Evolutionary conservation across 2,888 invertebrate genomes (phyloP).

Genomic region (Philhelius pedissequus): DNA sequence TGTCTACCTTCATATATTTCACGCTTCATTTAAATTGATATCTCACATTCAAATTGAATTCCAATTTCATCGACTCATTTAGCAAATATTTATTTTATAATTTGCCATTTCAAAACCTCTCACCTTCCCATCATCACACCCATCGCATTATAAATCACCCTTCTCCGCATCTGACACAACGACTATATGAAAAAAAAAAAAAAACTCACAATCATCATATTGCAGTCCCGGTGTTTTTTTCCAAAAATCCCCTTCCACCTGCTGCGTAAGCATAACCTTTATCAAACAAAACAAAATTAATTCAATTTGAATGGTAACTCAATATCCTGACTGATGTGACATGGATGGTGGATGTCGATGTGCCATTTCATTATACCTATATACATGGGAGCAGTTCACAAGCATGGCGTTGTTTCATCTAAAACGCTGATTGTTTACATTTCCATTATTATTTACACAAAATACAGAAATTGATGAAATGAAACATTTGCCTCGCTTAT

Average conservation of each 20-base stretch:
- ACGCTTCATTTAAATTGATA: too few relatives aligned
- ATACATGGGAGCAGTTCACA: too few relatives aligned
- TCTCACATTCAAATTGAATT: slow-evolving; percentile 31
- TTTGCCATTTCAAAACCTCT: slow-evolving; percentile 64
- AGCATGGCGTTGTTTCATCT: neutral
- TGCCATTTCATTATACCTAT: slow-evolving; percentile 62
- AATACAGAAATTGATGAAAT: slow-evolving; percentile 54
- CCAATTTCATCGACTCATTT: slow-evolving; percentile 37
- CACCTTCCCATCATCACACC: slow-evolving; percentile 54
- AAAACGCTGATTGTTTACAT: slow-evolving; percentile 54
- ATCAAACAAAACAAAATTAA: slow-evolving; percentile 68
- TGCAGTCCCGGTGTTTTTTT: neutral
- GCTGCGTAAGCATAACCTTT: slow-evolving; percentile 48
- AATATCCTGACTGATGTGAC: slow-evolving; percentile 27
- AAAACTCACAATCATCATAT: slow-evolving; percentile 15
- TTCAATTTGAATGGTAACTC: slow-evolving; percentile 68
- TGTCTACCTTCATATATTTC: too few relatives aligned
- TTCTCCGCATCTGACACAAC: slow-evolving; percentile 5
- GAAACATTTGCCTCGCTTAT: slow-evolving; percentile 52
- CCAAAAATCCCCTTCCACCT: neutral
- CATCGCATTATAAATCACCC: slow-evolving; percentile 24
- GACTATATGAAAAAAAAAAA: neutral
- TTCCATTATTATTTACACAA: slow-evolving; percentile 67
- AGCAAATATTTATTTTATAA: slow-evolving; percentile 62
- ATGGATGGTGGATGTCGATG: slow-evolving; percentile 19